Conservation (phyloP, 2,888 invertebrate species). For the Stegophylla sp. region DNA sequence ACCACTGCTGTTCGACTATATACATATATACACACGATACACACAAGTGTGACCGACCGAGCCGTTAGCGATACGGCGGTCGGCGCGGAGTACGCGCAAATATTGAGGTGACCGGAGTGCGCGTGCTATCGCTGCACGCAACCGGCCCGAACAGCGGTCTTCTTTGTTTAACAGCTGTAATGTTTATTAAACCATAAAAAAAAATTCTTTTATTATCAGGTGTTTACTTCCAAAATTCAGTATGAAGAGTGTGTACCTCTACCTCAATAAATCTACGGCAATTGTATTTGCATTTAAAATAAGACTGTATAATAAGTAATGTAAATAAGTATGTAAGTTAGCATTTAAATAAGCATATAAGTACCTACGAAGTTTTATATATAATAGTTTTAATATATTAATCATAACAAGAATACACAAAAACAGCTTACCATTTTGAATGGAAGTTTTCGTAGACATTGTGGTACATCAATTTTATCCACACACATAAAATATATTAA, state of each 20-base stretch:
- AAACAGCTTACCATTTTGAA: neutral
- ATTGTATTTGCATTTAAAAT: neutral
- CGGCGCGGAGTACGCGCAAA: too few species aligned
- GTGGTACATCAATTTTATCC: conserved; percentile 1
- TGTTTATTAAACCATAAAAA: neutral
- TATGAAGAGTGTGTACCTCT: neutral
- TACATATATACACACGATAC: too few species aligned
- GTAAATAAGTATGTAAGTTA: neutral
- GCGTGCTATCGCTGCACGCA: too few species aligned
- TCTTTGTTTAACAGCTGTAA: neutral
- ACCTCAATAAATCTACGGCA: conserved; percentile 11
- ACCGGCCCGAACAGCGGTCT: too few species aligned
- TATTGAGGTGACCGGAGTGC: too few species aligned
- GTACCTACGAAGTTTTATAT: neutral
- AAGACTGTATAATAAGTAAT: neutral
- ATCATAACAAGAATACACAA: conserved; percentile 1
- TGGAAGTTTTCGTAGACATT: conserved; percentile 3
- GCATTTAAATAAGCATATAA: neutral
- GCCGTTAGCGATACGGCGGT: too few species aligned
- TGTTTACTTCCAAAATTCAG: conserved; percentile 11
- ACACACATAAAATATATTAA: neutral
- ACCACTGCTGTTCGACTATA: too few species aligned
- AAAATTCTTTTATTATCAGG: neutral
- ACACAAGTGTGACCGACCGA: too few species aligned
- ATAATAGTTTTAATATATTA: conserved; percentile 7